Evolutionary conservation across 2,797 vertebrate genomes (phyloP).

Genomic region (Coendou prehensilis): DNA sequence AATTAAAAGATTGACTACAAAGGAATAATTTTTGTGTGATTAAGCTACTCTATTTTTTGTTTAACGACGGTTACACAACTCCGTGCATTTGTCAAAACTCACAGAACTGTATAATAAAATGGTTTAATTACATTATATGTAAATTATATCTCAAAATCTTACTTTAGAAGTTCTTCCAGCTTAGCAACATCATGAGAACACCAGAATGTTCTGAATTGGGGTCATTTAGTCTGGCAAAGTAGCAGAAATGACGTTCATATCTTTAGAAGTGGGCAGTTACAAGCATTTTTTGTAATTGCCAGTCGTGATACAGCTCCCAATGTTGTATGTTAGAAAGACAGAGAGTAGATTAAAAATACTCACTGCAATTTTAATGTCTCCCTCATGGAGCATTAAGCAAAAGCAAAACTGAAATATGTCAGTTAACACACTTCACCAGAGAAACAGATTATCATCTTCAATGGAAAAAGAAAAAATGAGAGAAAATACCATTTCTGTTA

Average conservation of each 20-base stretch:
- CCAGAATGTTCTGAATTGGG: background rate
- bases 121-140: background rate
- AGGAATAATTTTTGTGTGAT: background rate
- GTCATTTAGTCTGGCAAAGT: slow-evolving; percentile 57
- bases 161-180: background rate
- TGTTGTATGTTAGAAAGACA: slow-evolving; percentile 32
- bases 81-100: slow-evolving; percentile 30
- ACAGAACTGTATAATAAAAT: slow-evolving; percentile 14
- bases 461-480: background rate
- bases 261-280: slow-evolving; percentile 22
- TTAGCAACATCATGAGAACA: slow-evolving; percentile 2
- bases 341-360: slow-evolving; percentile 54
- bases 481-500: background rate
- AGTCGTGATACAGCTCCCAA: background rate
- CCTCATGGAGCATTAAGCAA: slow-evolving; percentile 40
- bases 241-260: slow-evolving; percentile 43
- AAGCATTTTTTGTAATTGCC: slow-evolving; percentile 51
- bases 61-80: background rate
- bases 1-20: background rate
- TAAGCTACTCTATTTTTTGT: background rate
- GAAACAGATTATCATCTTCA: slow-evolving; percentile 42
- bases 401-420: slow-evolving; percentile 55
- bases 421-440: slow-evolving; percentile 32
- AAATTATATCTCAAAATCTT: slow-evolving; percentile 41
- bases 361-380: slow-evolving; percentile 31